Evolutionary conservation across 1,140 invertebrate genomes (phyloP).

Genomic region (Leguminivora glycinivorella): DNA sequence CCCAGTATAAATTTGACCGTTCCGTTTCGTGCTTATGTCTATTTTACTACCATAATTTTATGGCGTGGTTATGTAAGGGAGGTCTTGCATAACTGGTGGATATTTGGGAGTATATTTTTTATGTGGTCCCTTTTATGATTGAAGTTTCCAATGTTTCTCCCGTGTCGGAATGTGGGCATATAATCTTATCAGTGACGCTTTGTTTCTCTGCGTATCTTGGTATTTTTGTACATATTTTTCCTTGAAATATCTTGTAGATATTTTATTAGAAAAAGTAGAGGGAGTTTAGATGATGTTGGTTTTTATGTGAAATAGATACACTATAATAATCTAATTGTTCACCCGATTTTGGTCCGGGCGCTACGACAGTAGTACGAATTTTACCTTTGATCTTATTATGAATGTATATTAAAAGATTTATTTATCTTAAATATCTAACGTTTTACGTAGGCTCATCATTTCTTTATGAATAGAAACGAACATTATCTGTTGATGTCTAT

Average conservation of each 20-base stretch:
- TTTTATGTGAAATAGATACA: too few relatives aligned
- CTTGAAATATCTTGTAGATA: background rate
- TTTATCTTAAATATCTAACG: too few relatives aligned
- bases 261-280: background rate
- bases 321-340: too few relatives aligned
- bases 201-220: background rate
- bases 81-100: conserved; percentile 1
- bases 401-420: too few relatives aligned
- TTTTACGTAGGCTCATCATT: too few relatives aligned
- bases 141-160: conserved; percentile 26
- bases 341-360: too few relatives aligned
- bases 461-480: too few relatives aligned
- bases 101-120: conserved; percentile 26
- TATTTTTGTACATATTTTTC: background rate
- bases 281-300: background rate
- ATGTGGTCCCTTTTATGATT: conserved; percentile 20
- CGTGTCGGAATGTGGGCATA: background rate
- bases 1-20: conserved; percentile 31
- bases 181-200: conserved; percentile 24
- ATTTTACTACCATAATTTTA: background rate
- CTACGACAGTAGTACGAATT: too few relatives aligned
- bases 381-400: too few relatives aligned
- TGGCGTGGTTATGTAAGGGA: background rate
- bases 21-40: background rate
- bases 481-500: too few relatives aligned